Evolutionary conservation across 2,113 vertebrate species (phyloP), one percentile per base, ranked within the genome.

Genomic region (Paraplagusia blochii): DNA sequence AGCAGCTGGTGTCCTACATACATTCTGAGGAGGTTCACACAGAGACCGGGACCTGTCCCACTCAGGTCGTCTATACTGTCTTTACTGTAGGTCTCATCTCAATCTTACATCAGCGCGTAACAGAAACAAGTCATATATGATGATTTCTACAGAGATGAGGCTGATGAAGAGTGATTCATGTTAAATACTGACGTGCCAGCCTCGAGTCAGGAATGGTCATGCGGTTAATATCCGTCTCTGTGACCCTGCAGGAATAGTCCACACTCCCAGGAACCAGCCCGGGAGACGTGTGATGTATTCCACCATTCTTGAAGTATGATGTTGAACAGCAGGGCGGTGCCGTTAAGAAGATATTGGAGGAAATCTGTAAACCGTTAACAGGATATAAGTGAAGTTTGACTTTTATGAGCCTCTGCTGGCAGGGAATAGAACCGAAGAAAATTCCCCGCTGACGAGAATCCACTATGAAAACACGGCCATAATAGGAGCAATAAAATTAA

Each of bases 71-170:
- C 12, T 7, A 53, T n/a, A 4, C 22, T 29, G 22, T 29, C 2
- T 29, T 2, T 29, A 2, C 22, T 66, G 53, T 51, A 69, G 59
- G 65, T 72, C 70, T 68, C 14, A 45, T 64, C 16, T 14, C 9
- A 44, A 52, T 58, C 3, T 39, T 18, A 35, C 19, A 53, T 58
- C 19, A 22, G 44, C 52, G 44, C 49, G 54, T 22, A 53, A 9
- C 15, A 19, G 29, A 17, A 59, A 42, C 34, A 9, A 19, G 33
- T 61, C 14, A 42, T 33, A 9, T 15, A 18, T 7, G 17, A n/a
- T 0, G 38, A 53, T 40, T 40, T 34, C 50, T 8, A 3, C 8
- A 5, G 35, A 64, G 58, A 72, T 72, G 51, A 55, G 29, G n/a
- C 35, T 59, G 43, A 8, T 1, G 11, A 29, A 16, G 72, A 46